Base-by-base conservation (phyloP, 2,888 invertebrate species). In the Priocnemis perturbator region DNA sequence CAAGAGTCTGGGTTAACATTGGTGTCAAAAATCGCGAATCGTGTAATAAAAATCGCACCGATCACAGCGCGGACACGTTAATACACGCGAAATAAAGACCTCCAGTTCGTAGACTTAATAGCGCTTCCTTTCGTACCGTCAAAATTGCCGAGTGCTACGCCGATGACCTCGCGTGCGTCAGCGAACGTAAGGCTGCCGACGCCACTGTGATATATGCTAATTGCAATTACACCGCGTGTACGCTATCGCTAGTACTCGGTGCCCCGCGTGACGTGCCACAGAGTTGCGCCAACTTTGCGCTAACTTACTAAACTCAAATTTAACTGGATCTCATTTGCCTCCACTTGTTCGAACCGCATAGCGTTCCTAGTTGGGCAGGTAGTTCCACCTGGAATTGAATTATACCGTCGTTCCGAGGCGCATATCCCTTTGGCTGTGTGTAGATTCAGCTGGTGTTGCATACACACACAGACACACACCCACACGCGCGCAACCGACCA, bases 181-280 rank as follows among this genome's bases (percentile, higher is more conserved):
- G 67, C 66, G 63, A 59, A 69, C 52, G 45, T 66, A 68, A 65
- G 62, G 75, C 66, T 5, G 14, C 37, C 37, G 11, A 72, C 83
- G 82, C 81, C 84, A 78, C 79, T 86, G 82, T 85, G 83, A 86
- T 85, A 83, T 87, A 85, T 83, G 87, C 86, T 87, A 87, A 87
- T 87, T 87, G 85, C 87, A 87, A 87, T 87, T 87, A 87, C 84
- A 82, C 81, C 82, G 84, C 83, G 81, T 83, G 83, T 85, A 81
- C 79, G 79, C 68, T 78, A 83, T 78, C 84, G 74, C 72, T 57
- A 67, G 60, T 71, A 75, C 66, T 70, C 74, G 72, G 71, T 64
- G 74, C 75, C 60, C 73, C 67, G 71, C 77, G 71, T 76, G 73
- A 74, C 77, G 75, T 64, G 67, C 77, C 73, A 69, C 74, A 64